Conservation (phyloP, 2,888 invertebrate species). For the Lasius platythorax region DNA sequence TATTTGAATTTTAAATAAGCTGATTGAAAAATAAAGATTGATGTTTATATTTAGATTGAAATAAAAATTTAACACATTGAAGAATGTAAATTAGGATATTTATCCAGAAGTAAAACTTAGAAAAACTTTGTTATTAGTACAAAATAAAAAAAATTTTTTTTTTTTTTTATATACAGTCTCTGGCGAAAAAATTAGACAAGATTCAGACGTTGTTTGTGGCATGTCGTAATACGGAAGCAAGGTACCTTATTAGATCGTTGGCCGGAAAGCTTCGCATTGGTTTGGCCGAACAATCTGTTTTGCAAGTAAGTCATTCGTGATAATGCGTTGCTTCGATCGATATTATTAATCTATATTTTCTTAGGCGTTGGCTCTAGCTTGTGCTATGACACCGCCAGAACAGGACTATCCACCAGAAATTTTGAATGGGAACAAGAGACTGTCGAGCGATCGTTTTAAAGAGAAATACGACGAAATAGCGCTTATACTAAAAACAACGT, state of each 20-base stretch:
- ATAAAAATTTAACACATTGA: not conserved
- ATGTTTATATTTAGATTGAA: not conserved
- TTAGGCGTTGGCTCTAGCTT: conserved; percentile 95
- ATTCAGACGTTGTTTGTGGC: conserved; percentile 97
- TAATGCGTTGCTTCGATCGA: not conserved
- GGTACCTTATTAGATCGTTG: conserved; percentile 95
- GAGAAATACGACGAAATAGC: conserved; percentile 91
- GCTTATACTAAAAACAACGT: conserved; percentile 95
- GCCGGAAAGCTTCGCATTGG: conserved; percentile 98
- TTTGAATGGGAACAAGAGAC: conserved; percentile 89
- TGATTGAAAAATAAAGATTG: not conserved
- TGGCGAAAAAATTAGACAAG: conserved; percentile 95
- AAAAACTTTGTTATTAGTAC: not conserved
- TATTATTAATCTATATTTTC: conserved; percentile 54
- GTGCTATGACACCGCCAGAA: conserved; percentile 93
- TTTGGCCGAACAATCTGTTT: conserved; percentile 97
- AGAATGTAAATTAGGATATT: not conserved
- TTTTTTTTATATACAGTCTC: conserved; percentile 87
- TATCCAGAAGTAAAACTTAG: not conserved
- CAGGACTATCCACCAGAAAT: conserved; percentile 89
- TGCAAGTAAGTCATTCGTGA: conserved; percentile 86
- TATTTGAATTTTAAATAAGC: not conserved
- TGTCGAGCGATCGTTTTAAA: conserved; percentile 91
- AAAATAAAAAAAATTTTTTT: not conserved
- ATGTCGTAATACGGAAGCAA: conserved; percentile 94